A percentile compares a stretch with the other conserved stretches of the same genome.
These are phyloP conservation scores for Melanotaenia nigrans DNA, from an alignment of 2,797 vertebrate species.

Conservation along the genomic window DNA sequence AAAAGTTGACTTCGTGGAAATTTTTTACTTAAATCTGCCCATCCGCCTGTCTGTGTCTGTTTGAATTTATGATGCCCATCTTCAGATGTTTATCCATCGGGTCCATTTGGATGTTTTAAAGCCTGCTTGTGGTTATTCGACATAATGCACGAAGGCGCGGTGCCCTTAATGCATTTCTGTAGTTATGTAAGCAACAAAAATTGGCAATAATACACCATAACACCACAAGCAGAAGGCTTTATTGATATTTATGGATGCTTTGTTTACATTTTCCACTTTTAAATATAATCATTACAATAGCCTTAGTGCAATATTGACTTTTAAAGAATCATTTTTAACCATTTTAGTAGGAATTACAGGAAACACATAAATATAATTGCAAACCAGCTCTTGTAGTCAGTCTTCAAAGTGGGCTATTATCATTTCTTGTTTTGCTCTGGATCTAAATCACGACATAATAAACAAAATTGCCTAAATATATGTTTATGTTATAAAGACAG, in stretches of 20 bases:
- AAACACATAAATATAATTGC: conserved; percentile 9
- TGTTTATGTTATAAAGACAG: neutral
- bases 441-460: conserved; percentile 10
- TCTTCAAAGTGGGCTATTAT: conserved; percentile 19
- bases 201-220: conserved; percentile 30
- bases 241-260: conserved; percentile 52
- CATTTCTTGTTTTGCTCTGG: neutral
- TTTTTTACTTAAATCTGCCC: neutral
- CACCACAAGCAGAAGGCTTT: conserved; percentile 20
- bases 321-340: conserved; percentile 17
- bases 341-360: conserved; percentile 37
- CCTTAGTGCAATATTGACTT: conserved; percentile 20
- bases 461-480: conserved; percentile 7
- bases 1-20: conserved; percentile 18
- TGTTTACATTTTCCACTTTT: conserved; percentile 30
- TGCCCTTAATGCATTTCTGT: conserved; percentile 12
- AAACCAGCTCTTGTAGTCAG: neutral
- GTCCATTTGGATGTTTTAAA: conserved; percentile 27
- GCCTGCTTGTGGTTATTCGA: conserved; percentile 14
- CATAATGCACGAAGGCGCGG: conserved; percentile 4
- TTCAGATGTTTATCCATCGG: conserved; percentile 13
- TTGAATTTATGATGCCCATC: neutral
- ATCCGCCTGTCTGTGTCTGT: neutral
- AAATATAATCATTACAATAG: conserved; percentile 32
- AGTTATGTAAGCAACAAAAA: conserved; percentile 33